phyloP scores from a whole-genome alignment of 2,888 invertebrate genomes.

The Eueremaeus valkanovi region DNA sequence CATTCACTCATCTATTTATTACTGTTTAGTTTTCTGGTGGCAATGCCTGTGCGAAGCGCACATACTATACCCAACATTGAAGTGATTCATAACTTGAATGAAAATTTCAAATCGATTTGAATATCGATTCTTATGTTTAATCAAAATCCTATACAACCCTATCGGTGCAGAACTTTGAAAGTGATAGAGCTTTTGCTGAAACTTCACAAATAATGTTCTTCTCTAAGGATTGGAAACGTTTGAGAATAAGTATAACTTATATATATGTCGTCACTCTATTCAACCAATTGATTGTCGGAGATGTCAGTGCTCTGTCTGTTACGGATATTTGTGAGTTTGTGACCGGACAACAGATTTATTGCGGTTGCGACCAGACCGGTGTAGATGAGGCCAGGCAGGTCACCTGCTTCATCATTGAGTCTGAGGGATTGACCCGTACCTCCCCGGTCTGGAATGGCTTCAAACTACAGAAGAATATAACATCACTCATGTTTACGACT shows the following conservation, averaged over 20 bases:
- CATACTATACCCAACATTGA: not conserved
- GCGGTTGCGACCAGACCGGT: slow-evolving; percentile 20
- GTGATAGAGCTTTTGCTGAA: too few species aligned
- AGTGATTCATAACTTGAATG: not conserved
- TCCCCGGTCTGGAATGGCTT: slow-evolving; percentile 18
- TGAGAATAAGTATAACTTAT: not conserved
- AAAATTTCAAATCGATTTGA: not conserved
- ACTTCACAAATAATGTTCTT: not conserved
- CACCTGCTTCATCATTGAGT: not conserved
- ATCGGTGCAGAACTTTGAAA: too few species aligned
- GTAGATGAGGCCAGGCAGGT: slow-evolving; percentile 14
- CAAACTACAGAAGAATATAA: slow-evolving; percentile 22
- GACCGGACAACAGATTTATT: slow-evolving; percentile 9
- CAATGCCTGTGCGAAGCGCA: not conserved
- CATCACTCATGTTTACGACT: slow-evolving; percentile 2
- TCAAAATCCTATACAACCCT: not conserved
- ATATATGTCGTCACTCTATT: not conserved
- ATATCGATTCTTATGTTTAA: not conserved
- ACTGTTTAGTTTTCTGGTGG: slow-evolving; percentile 21
- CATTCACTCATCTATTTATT: not conserved
- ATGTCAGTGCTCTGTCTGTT: not conserved
- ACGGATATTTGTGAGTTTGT: slow-evolving; percentile 20
- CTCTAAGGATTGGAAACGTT: not conserved
- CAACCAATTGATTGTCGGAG: not conserved
- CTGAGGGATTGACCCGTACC: not conserved